These are phyloP conservation scores for Apodemia mormo DNA, from an alignment of 2,888 invertebrate genomes.

Conservation along the genomic window DNA sequence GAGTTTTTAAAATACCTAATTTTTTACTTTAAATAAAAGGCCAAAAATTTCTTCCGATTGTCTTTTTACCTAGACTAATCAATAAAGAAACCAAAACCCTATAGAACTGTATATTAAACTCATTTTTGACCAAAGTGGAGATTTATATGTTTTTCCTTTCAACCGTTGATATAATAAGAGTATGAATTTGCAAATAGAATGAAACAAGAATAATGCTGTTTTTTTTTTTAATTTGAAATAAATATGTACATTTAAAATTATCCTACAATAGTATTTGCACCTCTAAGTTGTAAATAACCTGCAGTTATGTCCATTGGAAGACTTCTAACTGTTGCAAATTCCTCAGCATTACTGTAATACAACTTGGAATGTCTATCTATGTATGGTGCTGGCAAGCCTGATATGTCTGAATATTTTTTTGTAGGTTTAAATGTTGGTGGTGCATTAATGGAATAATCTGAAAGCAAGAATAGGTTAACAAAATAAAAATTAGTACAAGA, in stretches of 20 bases:
- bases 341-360: constrained; percentile 91
- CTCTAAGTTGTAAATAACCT: constrained; percentile 92
- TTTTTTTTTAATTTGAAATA: not conserved
- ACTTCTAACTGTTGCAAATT: constrained; percentile 91
- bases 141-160: too few relatives aligned
- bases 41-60: too few relatives aligned
- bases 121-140: too few relatives aligned
- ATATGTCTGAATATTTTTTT: constrained; percentile 96
- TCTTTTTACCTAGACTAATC: too few relatives aligned
- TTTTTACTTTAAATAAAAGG: too few relatives aligned
- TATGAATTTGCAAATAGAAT: not conserved
- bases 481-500: too few relatives aligned
- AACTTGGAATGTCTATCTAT: constrained; percentile 95
- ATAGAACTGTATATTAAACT: too few relatives aligned
- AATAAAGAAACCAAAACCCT: too few relatives aligned
- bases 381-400: constrained; percentile 92
- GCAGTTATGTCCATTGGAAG: constrained; percentile 96
- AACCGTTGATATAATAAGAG: too few relatives aligned
- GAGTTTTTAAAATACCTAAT: too few relatives aligned
- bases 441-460: constrained; percentile 94
- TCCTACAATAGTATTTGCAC: constrained; percentile 89
- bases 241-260: constrained; percentile 48
- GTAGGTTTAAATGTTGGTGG: constrained; percentile 95
- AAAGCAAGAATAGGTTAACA: constrained; percentile 46
- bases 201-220: not conserved